Evolutionary conservation across 2,797 vertebrate species (phyloP).

Genomic region (Sternotherus odoratus): DNA sequence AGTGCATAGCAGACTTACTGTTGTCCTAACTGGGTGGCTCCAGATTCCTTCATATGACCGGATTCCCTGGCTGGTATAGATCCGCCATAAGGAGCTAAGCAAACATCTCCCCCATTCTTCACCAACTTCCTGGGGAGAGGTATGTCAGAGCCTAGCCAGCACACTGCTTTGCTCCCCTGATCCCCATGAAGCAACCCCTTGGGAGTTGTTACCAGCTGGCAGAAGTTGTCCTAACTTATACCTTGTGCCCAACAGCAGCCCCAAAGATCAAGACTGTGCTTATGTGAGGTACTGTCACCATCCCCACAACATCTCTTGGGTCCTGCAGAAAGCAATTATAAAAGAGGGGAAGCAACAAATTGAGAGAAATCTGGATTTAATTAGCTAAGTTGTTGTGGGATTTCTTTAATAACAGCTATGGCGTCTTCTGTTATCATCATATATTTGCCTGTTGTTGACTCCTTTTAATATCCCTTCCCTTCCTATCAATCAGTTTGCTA

Average conservation of each 20-base stretch:
- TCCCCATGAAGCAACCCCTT: neutral
- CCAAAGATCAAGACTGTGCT: neutral
- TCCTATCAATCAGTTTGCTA: neutral
- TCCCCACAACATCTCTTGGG: neutral
- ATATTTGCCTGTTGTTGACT: slow-evolving; percentile 40
- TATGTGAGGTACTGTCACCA: neutral
- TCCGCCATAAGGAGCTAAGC: neutral
- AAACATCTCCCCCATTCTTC: neutral
- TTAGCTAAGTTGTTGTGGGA: slow-evolving; percentile 62
- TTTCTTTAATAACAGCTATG: slow-evolving; percentile 60
- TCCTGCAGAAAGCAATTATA: slow-evolving; percentile 26
- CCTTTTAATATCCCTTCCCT: slow-evolving; percentile 34
- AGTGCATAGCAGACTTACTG: neutral
- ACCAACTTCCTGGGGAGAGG: neutral
- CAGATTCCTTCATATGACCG: neutral
- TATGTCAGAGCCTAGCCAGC: neutral
- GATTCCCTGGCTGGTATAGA: neutral
- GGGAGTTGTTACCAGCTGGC: neutral
- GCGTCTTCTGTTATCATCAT: slow-evolving; percentile 51
- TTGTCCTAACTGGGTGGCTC: neutral
- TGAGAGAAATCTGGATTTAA: slow-evolving; percentile 54
- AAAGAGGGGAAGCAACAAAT: slow-evolving; percentile 67
- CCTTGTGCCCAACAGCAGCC: neutral
- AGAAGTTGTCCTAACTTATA: neutral
- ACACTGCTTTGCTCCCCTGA: neutral